Conservation (phyloP, 1,140 invertebrate species). For the Phenacoccus solenopsis region DNA sequence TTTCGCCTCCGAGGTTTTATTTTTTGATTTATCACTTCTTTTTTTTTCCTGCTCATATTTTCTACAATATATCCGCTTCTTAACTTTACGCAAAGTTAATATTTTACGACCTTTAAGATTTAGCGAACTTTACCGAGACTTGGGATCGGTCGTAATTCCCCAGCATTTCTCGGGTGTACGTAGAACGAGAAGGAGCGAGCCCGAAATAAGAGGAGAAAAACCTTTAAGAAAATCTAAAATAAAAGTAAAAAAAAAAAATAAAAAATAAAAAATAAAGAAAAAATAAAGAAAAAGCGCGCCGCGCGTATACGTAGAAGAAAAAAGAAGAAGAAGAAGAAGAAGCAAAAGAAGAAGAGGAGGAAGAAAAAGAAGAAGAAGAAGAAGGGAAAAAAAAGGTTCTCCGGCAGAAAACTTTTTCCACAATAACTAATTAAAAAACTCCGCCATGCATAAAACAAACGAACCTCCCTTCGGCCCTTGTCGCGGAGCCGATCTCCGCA, state of each 20-base stretch:
- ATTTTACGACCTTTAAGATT: slow-evolving; percentile 3
- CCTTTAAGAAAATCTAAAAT: too few species aligned
- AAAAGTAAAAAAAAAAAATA: neutral
- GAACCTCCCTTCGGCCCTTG: slow-evolving; percentile 3
- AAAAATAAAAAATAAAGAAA: neutral
- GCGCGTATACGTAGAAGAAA: too few species aligned
- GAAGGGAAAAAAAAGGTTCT: neutral
- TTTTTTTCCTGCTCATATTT: slow-evolving; percentile 4
- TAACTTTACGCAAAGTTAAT: neutral
- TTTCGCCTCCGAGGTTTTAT: neutral
- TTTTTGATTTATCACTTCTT: neutral
- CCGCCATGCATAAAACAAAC: slow-evolving; percentile 17
- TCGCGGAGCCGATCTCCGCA: slow-evolving; percentile 11
- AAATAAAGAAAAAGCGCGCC: too few species aligned
- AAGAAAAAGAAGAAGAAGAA: neutral
- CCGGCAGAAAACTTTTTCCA: slow-evolving; percentile 12
- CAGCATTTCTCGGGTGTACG: neutral
- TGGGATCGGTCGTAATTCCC: neutral
- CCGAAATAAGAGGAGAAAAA: too few species aligned
- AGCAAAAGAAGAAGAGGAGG: neutral
- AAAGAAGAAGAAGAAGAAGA: neutral
- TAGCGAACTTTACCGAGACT: neutral
- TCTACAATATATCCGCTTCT: neutral
- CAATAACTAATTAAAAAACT: slow-evolving; percentile 18
- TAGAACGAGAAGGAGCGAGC: neutral